Conservation (phyloP, 2,888 invertebrate genomes). For the Metellina segmentata region DNA sequence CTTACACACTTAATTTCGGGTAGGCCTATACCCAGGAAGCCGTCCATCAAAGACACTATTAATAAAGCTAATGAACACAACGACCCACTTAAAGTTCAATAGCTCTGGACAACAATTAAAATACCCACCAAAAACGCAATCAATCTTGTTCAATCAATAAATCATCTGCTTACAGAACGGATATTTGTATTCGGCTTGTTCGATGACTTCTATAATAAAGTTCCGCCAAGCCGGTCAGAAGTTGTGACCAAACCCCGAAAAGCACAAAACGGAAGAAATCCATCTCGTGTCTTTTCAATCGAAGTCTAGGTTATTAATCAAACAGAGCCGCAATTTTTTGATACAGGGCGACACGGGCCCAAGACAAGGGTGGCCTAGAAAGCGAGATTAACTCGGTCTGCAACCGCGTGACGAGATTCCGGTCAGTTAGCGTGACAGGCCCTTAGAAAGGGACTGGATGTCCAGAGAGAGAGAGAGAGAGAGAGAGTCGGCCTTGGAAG, state of each 20-base stretch:
- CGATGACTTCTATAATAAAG: neutral
- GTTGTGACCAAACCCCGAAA: too few species aligned
- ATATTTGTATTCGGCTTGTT: neutral
- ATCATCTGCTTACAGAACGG: neutral
- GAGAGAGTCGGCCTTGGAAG: neutral
- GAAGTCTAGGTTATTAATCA: slow-evolving; percentile 22
- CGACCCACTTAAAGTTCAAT: neutral
- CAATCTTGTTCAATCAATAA: neutral
- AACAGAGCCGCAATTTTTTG: slow-evolving; percentile 32
- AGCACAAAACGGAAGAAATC: neutral
- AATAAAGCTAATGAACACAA: neutral
- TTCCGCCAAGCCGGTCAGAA: neutral
- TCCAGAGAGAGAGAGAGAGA: too few species aligned
- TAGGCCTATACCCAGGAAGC: neutral
- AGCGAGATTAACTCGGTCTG: slow-evolving; percentile 40
- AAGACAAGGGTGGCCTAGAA: slow-evolving; percentile 51
- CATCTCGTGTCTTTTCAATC: neutral
- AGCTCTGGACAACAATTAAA: neutral
- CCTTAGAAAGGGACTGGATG: neutral
- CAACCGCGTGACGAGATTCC: slow-evolving; percentile 25
- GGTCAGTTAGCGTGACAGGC: slow-evolving; percentile 48
- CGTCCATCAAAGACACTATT: neutral
- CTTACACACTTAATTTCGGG: neutral
- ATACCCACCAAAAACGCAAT: neutral
- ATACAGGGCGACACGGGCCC: slow-evolving; percentile 13